A percentile compares a stretch with the other conserved stretches of the same genome.
Conservation (phyloP, 1,140 invertebrate species). For the Euschistus heros region DNA sequence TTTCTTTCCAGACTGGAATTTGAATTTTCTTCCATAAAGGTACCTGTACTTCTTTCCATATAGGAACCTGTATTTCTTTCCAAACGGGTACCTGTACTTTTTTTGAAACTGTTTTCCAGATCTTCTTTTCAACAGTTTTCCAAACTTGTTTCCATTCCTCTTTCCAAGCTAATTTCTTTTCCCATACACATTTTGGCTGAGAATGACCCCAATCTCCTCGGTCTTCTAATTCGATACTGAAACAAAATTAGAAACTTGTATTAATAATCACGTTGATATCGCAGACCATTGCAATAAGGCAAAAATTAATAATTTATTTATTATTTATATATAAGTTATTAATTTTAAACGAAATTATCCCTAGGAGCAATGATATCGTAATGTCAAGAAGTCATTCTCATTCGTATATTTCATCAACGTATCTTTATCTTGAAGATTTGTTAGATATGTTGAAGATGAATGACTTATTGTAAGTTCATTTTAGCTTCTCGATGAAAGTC, state of each 20-base stretch:
- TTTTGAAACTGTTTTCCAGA: constrained; percentile 48
- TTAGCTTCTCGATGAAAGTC: too few species aligned
- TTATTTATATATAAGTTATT: too few species aligned
- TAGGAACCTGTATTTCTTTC: constrained; percentile 52
- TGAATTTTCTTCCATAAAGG: constrained; percentile 43
- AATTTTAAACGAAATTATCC: too few species aligned
- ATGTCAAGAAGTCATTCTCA: too few species aligned
- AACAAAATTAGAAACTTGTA: constrained; percentile 2
- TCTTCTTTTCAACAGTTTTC: constrained; percentile 38
- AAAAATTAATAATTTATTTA: too few species aligned
- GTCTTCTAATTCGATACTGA: constrained; percentile 31
- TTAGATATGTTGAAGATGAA: too few species aligned
- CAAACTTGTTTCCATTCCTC: constrained; percentile 40
- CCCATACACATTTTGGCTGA: constrained; percentile 42
- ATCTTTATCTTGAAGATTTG: too few species aligned
- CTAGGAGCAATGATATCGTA: too few species aligned
- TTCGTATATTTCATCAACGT: too few species aligned
- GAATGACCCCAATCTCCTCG: constrained; percentile 38
- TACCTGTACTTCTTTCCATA: constrained; percentile 49
- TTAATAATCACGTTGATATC: background rate
- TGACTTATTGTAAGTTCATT: too few species aligned
- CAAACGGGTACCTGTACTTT: constrained; percentile 50
- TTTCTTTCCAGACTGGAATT: constrained; percentile 43
- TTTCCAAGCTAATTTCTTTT: constrained; percentile 38
- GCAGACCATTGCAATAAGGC: too few species aligned